Conservation (phyloP, 2,888 invertebrate species). For the Chymomyza procnemis region DNA sequence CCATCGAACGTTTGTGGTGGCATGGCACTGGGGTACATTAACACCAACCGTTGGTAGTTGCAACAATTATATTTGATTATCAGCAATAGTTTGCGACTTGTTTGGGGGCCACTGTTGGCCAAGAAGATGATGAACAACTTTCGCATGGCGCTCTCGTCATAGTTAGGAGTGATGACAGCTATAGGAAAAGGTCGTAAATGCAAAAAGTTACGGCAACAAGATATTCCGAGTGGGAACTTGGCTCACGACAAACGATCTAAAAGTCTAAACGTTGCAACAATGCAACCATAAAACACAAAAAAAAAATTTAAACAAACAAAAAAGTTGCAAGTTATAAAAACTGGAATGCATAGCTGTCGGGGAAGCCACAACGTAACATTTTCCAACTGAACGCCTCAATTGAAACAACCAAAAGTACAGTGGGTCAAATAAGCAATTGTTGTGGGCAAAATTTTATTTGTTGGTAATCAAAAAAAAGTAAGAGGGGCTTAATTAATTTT, state of each 20-base stretch:
- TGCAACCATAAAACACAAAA: conserved; percentile 57
- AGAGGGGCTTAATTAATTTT: too few species aligned
- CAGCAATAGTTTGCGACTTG: not conserved
- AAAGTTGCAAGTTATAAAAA: conserved; percentile 6
- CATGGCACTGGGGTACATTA: not conserved
- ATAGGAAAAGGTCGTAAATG: not conserved
- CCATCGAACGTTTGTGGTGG: not conserved
- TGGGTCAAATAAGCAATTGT: conserved; percentile 6
- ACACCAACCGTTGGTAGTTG: not conserved
- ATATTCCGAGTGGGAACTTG: not conserved
- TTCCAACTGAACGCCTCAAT: conserved; percentile 37
- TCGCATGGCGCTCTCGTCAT: not conserved
- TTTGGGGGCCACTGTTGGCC: not conserved
- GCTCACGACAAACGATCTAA: conserved; percentile 31
- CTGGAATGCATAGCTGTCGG: not conserved
- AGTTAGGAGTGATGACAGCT: not conserved
- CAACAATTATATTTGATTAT: not conserved
- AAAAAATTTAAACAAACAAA: conserved; percentile 11
- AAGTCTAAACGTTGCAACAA: conserved; percentile 56
- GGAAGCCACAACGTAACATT: conserved; percentile 46
- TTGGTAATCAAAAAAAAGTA: too few species aligned
- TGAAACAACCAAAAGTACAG: conserved; percentile 25
- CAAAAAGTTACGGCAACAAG: conserved; percentile 11
- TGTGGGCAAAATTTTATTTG: not conserved
- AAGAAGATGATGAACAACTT: conserved; percentile 38